Percentiles rank a stretch among this genome's conserved stretches.
Evolutionary conservation across 2,888 invertebrate species (phyloP).

Genomic region (Stenichneumon culpator): DNA sequence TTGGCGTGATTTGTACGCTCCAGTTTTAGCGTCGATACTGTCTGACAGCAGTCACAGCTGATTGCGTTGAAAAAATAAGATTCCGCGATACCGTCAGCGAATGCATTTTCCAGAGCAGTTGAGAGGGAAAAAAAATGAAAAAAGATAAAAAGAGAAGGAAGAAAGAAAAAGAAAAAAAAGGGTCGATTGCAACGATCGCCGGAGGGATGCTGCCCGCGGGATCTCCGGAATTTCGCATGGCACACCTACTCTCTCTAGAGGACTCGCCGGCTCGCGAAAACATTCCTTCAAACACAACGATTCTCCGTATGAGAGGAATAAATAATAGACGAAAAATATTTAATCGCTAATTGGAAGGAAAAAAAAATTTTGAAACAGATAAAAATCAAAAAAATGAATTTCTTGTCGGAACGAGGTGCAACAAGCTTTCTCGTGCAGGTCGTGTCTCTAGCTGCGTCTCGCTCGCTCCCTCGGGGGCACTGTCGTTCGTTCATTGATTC

Average conservation of each 20-base stretch:
- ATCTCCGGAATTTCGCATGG: constrained; percentile 12
- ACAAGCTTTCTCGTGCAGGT: constrained; percentile 65
- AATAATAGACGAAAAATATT: not conserved
- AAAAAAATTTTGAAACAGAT: not conserved
- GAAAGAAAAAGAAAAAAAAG: not conserved
- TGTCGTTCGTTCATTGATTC: constrained; percentile 64
- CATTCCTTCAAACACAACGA: not conserved
- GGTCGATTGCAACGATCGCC: not conserved
- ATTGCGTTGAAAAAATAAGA: not conserved
- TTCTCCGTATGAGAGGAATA: too few relatives aligned
- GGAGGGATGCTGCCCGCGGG: not conserved
- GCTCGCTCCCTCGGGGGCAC: constrained; percentile 35
- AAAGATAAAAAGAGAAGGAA: not conserved
- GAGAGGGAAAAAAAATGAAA: not conserved
- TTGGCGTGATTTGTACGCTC: not conserved
- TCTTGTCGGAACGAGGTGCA: constrained; percentile 49
- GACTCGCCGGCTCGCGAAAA: constrained; percentile 15
- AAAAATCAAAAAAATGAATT: constrained; percentile 40
- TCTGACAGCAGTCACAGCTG: constrained; percentile 36
- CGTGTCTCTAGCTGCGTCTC: constrained; percentile 34
- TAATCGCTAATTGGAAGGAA: not conserved
- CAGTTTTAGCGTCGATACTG: not conserved
- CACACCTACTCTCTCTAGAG: constrained; percentile 16
- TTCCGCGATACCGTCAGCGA: not conserved
- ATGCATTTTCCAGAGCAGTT: not conserved